Conservation (phyloP, 2,888 invertebrate species). For the Drosophila lacicola region DNA sequence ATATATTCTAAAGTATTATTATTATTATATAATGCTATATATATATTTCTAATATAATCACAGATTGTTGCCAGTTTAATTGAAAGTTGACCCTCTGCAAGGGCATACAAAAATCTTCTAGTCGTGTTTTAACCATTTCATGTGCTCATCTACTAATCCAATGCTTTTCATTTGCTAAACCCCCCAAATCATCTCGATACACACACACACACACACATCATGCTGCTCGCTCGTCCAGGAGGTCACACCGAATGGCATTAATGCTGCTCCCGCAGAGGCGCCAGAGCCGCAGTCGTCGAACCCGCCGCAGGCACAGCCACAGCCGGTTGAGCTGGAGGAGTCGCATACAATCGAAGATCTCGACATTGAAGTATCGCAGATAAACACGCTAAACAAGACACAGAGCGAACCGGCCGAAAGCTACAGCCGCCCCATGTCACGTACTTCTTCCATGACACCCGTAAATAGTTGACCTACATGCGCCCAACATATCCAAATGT, state of each 20-base stretch:
- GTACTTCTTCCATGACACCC: conserved; percentile 85
- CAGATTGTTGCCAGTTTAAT: too few relatives aligned
- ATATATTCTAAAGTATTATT: too few relatives aligned
- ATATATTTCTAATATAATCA: too few relatives aligned
- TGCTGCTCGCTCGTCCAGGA: conserved; percentile 58
- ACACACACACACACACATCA: conserved; percentile 52
- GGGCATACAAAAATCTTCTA: conserved; percentile 4
- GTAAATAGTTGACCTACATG: conserved; percentile 81
- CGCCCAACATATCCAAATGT: neutral
- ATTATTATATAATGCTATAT: too few relatives aligned
- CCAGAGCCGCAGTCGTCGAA: conserved; percentile 38
- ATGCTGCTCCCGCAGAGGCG: conserved; percentile 29
- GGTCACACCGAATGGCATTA: conserved; percentile 61
- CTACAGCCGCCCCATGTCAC: conserved; percentile 85
- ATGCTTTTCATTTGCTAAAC: conserved; percentile 74
- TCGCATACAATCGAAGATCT: conserved; percentile 84
- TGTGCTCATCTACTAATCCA: conserved; percentile 75
- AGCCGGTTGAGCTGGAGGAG: conserved; percentile 74
- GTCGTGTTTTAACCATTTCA: conserved; percentile 54
- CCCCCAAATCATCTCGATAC: conserved; percentile 30
- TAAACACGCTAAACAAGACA: conserved; percentile 84
- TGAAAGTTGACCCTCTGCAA: neutral
- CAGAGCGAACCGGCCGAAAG: conserved; percentile 84
- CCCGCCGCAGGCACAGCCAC: conserved; percentile 29
- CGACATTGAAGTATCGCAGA: conserved; percentile 85